phyloP scores from a whole-genome alignment of 2,888 invertebrate genomes.

The Cheilosia scutellata region DNA sequence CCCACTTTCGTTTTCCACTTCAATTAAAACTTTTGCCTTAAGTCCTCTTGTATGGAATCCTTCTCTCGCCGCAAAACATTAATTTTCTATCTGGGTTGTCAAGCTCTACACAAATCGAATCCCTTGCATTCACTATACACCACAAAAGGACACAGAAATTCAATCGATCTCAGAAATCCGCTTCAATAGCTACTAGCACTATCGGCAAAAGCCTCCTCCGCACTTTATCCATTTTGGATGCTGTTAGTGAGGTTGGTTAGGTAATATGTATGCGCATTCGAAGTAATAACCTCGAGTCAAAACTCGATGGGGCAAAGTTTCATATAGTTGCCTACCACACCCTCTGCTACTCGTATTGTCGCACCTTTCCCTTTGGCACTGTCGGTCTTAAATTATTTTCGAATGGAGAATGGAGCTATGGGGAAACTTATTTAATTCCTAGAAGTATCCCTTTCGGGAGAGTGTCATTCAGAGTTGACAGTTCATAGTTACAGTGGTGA shows the following conservation, averaged over 20 bases:
- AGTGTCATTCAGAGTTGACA: slow-evolving; percentile 49
- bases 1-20: slow-evolving; percentile 70
- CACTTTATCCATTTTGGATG: slow-evolving; percentile 28
- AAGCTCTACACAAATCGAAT: slow-evolving; percentile 56
- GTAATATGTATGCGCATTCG: slow-evolving; percentile 36
- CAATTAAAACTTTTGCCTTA: slow-evolving; percentile 66
- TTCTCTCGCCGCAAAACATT: slow-evolving; percentile 61
- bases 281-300: slow-evolving; percentile 55
- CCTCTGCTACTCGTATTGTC: not conserved
- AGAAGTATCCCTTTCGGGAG: slow-evolving; percentile 12
- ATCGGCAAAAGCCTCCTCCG: not conserved
- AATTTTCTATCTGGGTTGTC: slow-evolving; percentile 62
- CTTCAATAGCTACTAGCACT: slow-evolving; percentile 18
- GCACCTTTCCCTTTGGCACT: slow-evolving; percentile 4
- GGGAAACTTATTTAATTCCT: slow-evolving; percentile 51
- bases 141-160: slow-evolving; percentile 58
- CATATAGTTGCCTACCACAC: not conserved
- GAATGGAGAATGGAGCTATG: slow-evolving; percentile 16
- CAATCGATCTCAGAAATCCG: slow-evolving; percentile 54
- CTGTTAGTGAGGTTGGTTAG: slow-evolving; percentile 21
- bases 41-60: slow-evolving; percentile 28
- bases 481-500: slow-evolving; percentile 34
- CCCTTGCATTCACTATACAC: slow-evolving; percentile 5
- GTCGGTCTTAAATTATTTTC: slow-evolving; percentile 46
- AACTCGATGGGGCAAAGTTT: slow-evolving; percentile 59